Conservation (phyloP, 2,113 vertebrate genomes). For the Antigone vipio region DNA sequence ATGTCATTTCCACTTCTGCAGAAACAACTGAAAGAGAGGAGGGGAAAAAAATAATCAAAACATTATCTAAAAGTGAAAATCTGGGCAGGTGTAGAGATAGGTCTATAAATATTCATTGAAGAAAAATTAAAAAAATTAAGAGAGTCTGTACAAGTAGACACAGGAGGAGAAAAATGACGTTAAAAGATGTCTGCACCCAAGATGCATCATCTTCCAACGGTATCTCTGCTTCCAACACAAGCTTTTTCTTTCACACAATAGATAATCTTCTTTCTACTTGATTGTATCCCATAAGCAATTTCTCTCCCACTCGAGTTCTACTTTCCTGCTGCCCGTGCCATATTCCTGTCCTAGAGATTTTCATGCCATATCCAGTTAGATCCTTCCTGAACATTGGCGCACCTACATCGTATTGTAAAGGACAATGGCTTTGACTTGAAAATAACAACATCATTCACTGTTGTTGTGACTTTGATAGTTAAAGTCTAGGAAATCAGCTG, state of each 20-base stretch:
- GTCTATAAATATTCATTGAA: background rate
- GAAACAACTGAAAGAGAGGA: constrained; percentile 81
- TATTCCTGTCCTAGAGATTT: background rate
- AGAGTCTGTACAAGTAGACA: background rate
- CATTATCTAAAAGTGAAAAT: background rate
- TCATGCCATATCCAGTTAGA: background rate
- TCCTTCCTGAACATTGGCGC: background rate
- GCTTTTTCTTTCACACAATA: background rate
- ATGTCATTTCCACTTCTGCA: constrained; percentile 93
- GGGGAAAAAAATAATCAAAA: background rate
- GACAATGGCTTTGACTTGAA: background rate
- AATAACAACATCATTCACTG: background rate
- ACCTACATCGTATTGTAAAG: background rate
- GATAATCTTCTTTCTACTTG: background rate
- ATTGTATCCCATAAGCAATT: background rate
- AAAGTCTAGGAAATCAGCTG: background rate
- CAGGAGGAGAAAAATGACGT: background rate
- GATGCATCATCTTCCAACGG: background rate
- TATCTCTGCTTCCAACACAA: background rate
- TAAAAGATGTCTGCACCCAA: background rate
- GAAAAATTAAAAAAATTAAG: background rate
- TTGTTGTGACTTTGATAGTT: background rate
- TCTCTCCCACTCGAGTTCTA: background rate
- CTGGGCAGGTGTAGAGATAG: background rate
- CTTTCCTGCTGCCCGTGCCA: background rate